phyloP scores from a whole-genome alignment of 2,888 invertebrate species.

The Syritta pipiens region DNA sequence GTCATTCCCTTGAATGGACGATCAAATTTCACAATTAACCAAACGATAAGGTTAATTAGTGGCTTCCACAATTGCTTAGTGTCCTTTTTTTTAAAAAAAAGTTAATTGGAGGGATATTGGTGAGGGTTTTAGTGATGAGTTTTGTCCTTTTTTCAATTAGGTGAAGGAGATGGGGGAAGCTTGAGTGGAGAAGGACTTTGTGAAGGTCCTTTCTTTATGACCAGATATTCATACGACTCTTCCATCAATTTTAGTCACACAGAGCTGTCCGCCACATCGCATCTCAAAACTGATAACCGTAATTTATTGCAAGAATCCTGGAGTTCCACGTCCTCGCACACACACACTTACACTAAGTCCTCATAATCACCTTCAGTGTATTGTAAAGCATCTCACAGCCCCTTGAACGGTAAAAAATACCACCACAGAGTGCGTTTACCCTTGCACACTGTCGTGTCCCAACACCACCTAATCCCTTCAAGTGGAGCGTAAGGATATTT shows the following conservation, averaged over 20 bases:
- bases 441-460: no score
- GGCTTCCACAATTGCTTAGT: constrained; percentile 9
- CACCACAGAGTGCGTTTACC: no score
- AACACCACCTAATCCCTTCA: no score
- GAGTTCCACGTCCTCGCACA: no score
- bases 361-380: no score
- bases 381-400: no score
- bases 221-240: no score
- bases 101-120: constrained; percentile 9
- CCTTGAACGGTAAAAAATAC: no score
- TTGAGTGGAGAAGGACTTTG: background rate
- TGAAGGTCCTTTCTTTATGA: background rate
- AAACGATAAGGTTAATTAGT: constrained; percentile 22
- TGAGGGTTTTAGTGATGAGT: background rate
- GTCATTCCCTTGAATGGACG: constrained; percentile 6
- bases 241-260: background rate
- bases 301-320: background rate
- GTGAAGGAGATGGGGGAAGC: background rate
- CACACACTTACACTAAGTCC: no score
- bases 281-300: background rate
- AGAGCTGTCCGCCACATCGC: background rate
- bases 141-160: background rate
- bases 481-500: no score
- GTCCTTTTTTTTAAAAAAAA: background rate
- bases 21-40: constrained; percentile 32